These are phyloP conservation scores for Philopedon plagiatum DNA, from an alignment of 2,888 invertebrate genomes.

Conservation along the genomic window DNA sequence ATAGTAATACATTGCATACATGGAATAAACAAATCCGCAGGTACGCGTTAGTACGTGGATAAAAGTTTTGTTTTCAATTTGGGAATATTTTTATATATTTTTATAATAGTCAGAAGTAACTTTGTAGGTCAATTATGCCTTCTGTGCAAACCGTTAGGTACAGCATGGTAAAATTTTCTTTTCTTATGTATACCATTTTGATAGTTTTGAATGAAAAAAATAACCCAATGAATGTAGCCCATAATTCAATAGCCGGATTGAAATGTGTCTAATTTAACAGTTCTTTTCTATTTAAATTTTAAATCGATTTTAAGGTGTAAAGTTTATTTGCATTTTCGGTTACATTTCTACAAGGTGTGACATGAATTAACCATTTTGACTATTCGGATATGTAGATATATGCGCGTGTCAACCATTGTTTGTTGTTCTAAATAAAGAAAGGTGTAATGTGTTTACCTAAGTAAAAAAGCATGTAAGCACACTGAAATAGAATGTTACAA, in stretches of 20 bases:
- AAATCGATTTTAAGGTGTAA: conserved; percentile 22
- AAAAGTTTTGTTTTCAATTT: no score
- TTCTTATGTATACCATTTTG: no score
- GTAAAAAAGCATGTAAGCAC: conserved; percentile 36
- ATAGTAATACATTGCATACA: no score
- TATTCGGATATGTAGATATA: conserved; percentile 36
- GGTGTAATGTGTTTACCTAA: conserved; percentile 40
- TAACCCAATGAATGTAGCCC: no score
- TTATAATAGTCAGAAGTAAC: no score
- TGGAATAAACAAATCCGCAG: no score
- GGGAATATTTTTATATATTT: no score
- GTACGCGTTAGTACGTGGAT: no score
- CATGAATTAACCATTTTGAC: conserved; percentile 28
- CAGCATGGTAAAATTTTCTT: no score
- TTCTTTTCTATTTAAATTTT: conserved; percentile 15
- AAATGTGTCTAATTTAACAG: not conserved
- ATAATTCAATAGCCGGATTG: not conserved
- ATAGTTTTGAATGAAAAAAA: no score
- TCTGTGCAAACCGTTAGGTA: no score
- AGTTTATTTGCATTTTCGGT: conserved; percentile 9
- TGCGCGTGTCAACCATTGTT: conserved; percentile 40
- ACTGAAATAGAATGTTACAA: not conserved
- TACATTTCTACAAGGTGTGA: conserved; percentile 31
- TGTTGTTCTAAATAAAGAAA: conserved; percentile 37
- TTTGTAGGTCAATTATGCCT: no score